Conservation (phyloP, 2,888 invertebrate genomes). For the Leptura quadrifasciata region DNA sequence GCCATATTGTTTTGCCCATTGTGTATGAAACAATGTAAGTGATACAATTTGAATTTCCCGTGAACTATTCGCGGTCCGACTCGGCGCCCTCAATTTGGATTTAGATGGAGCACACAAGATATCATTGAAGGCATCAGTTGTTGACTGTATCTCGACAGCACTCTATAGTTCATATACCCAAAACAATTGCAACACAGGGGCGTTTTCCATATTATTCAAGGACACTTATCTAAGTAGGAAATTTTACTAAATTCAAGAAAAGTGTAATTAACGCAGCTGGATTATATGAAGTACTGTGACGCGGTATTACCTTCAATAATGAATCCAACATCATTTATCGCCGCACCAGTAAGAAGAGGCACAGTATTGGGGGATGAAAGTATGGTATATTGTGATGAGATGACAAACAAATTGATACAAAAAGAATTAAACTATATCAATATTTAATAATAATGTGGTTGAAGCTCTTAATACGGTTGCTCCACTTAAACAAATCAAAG, state of each 20-base stretch:
- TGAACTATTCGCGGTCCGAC: slow-evolving; percentile 10
- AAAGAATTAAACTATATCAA: too few relatives aligned
- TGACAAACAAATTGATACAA: too few relatives aligned
- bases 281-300: too few relatives aligned
- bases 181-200: slow-evolving; percentile 49
- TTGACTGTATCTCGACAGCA: slow-evolving; percentile 44
- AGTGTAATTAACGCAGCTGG: too few relatives aligned
- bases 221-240: background rate
- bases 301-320: too few relatives aligned
- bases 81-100: slow-evolving; percentile 50
- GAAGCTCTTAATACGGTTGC: too few relatives aligned
- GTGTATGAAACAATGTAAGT: slow-evolving; percentile 26
- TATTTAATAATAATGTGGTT: too few relatives aligned
- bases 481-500: too few relatives aligned
- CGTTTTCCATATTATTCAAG: slow-evolving; percentile 2
- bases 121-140: slow-evolving; percentile 35
- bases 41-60: slow-evolving; percentile 34
- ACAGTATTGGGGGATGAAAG: too few relatives aligned
- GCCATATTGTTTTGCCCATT: background rate
- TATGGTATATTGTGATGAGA: too few relatives aligned
- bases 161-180: slow-evolving; percentile 53
- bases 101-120: slow-evolving; percentile 44
- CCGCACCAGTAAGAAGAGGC: too few relatives aligned
- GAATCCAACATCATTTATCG: too few relatives aligned
- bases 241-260: background rate